phyloP scores from a whole-genome alignment of 1,140 invertebrate genomes.

The Neoseiulus cucumeris region DNA sequence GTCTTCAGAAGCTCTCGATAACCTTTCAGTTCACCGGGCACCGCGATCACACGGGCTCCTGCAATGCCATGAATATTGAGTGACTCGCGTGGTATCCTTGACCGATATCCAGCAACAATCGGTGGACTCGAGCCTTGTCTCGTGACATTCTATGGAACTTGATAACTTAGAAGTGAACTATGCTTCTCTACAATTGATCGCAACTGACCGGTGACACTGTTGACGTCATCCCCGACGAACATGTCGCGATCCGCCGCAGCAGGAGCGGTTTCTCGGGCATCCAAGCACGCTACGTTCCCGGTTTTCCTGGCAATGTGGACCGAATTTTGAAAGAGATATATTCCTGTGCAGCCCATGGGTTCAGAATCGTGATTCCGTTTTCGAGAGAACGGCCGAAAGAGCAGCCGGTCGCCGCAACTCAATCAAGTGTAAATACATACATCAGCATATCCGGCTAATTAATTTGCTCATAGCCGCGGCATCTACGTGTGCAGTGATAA shows the following conservation, averaged over 20 bases:
- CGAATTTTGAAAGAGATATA: no score
- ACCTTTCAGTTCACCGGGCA: constrained; percentile 29
- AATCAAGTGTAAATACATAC: not conserved
- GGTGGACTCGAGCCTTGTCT: no score
- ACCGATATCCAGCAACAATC: no score
- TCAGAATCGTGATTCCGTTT: no score
- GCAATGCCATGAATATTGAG: not conserved
- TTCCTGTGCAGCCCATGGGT: no score
- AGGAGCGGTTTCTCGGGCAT: constrained; percentile 30
- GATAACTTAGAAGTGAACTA: no score
- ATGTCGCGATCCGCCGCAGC: constrained; percentile 23
- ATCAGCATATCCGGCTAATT: not conserved
- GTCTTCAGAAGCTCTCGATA: constrained; percentile 24
- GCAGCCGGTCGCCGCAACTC: no score
- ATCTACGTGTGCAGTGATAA: not conserved
- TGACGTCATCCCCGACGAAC: constrained; percentile 18
- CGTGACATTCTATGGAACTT: no score
- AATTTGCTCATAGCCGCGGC: not conserved
- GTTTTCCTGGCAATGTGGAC: constrained; percentile 16
- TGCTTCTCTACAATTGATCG: no score
- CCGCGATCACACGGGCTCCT: constrained; percentile 22
- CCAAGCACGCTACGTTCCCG: constrained; percentile 24
- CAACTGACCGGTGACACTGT: constrained; percentile 14
- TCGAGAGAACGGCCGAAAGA: no score
- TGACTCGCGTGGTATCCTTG: no score